Conservation (phyloP, 2,797 vertebrate genomes). For the Hoplostethus mediterraneus region DNA sequence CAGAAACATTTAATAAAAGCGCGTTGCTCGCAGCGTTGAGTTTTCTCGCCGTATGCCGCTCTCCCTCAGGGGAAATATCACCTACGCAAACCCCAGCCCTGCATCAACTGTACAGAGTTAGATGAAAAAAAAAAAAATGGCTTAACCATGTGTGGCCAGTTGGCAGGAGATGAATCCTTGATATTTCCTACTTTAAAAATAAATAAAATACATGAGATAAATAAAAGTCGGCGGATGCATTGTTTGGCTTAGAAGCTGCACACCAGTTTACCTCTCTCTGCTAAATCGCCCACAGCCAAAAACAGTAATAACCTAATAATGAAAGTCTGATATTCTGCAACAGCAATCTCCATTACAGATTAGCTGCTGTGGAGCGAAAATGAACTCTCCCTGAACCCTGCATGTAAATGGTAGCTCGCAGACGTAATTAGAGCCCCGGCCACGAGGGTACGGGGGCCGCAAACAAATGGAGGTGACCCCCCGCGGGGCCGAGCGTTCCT, state of each 20-base stretch:
- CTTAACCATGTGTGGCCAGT: not conserved
- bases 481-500: not conserved
- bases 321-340: not conserved
- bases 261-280: not conserved
- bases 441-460: not conserved
- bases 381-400: not conserved
- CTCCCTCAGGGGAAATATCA: not conserved
- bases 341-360: not conserved
- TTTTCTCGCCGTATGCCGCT: not conserved
- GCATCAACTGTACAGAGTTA: no score
- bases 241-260: no score
- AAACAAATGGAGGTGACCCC: not conserved
- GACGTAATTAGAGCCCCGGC: not conserved
- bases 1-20: not conserved
- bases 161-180: no score
- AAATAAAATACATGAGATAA: no score
- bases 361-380: not conserved
- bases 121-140: not conserved
- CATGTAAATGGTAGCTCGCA: not conserved
- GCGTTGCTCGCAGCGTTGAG: not conserved
- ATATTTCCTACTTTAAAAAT: no score
- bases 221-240: no score
- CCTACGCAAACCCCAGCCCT: not conserved
- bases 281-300: not conserved
- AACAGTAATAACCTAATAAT: not conserved